Conservation (phyloP, 2,113 vertebrate genomes). For the Recurvirostra avosetta region DNA sequence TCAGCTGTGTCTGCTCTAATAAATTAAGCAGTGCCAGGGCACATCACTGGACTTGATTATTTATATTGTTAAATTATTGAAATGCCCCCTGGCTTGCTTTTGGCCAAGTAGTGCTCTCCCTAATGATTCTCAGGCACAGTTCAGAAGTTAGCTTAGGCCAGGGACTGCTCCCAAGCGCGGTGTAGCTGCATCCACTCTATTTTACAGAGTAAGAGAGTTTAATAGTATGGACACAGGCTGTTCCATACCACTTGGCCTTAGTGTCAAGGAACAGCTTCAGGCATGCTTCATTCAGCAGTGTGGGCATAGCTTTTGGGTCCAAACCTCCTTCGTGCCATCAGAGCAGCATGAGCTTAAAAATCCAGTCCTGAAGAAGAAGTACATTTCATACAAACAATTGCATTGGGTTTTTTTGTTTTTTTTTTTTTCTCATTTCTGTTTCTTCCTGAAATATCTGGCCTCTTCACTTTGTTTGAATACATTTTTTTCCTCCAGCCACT, state of each 20-base stretch:
- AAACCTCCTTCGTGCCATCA: not conserved
- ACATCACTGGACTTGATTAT: constrained; percentile 6
- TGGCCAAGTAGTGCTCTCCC: not conserved
- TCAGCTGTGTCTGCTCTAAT: constrained; percentile 35
- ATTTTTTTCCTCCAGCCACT: not conserved
- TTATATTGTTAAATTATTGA: constrained; percentile 51
- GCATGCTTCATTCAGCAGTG: not conserved
- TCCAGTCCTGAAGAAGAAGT: not conserved
- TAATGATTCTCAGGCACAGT: not conserved
- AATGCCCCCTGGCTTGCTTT: constrained; percentile 25
- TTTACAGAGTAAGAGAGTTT: not conserved
- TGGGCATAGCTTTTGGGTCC: not conserved
- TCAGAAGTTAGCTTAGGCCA: not conserved
- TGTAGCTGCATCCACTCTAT: not conserved
- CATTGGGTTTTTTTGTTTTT: not conserved
- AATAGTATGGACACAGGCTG: not conserved
- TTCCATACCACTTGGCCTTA: not conserved
- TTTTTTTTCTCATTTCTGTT: not conserved
- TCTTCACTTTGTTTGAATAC: not conserved
- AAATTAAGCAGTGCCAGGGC: constrained; percentile 5
- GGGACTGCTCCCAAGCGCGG: not conserved
- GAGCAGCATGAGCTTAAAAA: not conserved
- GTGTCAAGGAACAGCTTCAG: not conserved
- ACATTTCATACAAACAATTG: not conserved
- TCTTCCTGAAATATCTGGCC: not conserved